Conservation (phyloP, 1,140 invertebrate species). For the Neocloeon triangulifer region DNA sequence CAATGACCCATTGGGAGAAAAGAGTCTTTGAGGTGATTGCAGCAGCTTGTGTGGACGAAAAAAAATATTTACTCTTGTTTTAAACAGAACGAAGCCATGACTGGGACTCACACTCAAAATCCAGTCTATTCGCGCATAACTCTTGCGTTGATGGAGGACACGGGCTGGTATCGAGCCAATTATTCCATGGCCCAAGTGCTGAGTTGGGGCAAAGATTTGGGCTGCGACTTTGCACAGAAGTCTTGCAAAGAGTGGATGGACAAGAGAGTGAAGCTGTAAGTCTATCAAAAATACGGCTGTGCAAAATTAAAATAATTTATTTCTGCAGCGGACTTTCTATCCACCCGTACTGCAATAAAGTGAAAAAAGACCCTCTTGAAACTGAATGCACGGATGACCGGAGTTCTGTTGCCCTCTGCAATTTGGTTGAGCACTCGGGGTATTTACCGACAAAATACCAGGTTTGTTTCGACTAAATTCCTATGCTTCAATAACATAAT, state of each 20-base stretch:
- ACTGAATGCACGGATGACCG: slow-evolving; percentile 89
- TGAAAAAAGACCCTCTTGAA: slow-evolving; percentile 75
- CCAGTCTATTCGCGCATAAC: slow-evolving; percentile 92
- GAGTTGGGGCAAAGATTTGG: slow-evolving; percentile 73
- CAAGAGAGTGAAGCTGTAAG: slow-evolving; percentile 20
- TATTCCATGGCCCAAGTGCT: slow-evolving; percentile 73
- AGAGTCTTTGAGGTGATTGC: slow-evolving; percentile 74
- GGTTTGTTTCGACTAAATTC: too few relatives aligned
- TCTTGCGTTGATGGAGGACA: slow-evolving; percentile 93
- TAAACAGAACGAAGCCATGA: slow-evolving; percentile 98
- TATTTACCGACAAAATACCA: slow-evolving; percentile 67
- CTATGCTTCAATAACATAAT: too few relatives aligned
- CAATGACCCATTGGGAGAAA: slow-evolving; percentile 97
- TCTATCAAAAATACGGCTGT: too few relatives aligned
- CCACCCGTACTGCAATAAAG: slow-evolving; percentile 83
- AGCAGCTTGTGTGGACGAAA: too few relatives aligned
- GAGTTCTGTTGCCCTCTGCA: slow-evolving; percentile 86
- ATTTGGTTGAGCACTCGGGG: slow-evolving; percentile 63
- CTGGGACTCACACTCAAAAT: slow-evolving; percentile 96
- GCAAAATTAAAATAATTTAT: neutral
- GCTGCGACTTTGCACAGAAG: slow-evolving; percentile 82
- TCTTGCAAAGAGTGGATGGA: slow-evolving; percentile 96
- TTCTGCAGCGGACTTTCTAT: slow-evolving; percentile 38
- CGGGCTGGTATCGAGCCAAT: slow-evolving; percentile 82
- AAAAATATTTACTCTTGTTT: too few relatives aligned